Evolutionary conservation across 1,140 invertebrate species (phyloP).

Genomic region (Mizuhopecten yessoensis): DNA sequence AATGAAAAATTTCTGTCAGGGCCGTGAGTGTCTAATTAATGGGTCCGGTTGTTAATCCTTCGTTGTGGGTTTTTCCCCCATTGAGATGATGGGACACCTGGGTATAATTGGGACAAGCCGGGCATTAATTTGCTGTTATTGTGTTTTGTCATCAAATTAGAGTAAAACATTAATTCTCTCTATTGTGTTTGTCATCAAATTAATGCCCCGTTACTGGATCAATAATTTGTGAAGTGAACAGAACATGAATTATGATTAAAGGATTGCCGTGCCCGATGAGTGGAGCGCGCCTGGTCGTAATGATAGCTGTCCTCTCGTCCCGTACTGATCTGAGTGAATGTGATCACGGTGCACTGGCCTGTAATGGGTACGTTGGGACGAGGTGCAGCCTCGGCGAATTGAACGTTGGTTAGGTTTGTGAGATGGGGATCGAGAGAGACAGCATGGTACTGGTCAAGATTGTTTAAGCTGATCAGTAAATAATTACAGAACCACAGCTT

Average conservation of each 20-base stretch:
- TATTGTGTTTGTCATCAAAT: constrained; percentile 39
- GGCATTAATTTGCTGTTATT: constrained; percentile 28
- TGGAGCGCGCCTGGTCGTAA: not conserved
- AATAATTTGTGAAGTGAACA: constrained; percentile 39
- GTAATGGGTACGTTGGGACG: not conserved
- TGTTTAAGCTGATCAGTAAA: not conserved
- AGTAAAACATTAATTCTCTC: constrained; percentile 39
- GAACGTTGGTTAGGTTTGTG: not conserved
- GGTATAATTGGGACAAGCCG: constrained; percentile 31
- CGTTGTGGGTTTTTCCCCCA: not conserved
- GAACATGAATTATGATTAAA: constrained; percentile 39
- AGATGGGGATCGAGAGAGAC: not conserved
- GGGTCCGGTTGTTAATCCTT: not conserved
- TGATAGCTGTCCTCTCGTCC: not conserved
- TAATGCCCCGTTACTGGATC: constrained; percentile 13
- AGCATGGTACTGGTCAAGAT: not conserved
- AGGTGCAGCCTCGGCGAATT: constrained; percentile 7
- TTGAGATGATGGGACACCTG: constrained; percentile 23
- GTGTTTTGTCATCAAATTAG: constrained; percentile 32
- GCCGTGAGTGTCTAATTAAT: not conserved
- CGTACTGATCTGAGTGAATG: constrained; percentile 26
- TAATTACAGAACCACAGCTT: not conserved
- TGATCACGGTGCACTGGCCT: not conserved
- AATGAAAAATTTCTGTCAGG: not conserved
- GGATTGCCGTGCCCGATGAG: not conserved